phyloP scores from a whole-genome alignment of 1,140 invertebrate genomes.

The Ceratitis capitata region DNA sequence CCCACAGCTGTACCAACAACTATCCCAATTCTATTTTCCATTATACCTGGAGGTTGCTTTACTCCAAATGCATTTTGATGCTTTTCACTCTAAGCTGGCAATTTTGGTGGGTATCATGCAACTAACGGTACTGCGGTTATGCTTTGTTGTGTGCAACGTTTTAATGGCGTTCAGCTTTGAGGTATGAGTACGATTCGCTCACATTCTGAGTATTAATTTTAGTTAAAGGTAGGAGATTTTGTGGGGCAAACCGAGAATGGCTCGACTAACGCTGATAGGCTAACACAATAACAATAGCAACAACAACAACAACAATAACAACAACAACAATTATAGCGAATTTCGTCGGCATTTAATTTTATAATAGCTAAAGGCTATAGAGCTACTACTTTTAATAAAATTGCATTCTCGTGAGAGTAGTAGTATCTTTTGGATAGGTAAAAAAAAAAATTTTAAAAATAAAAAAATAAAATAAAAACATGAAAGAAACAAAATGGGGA shows the following conservation, averaged over 20 bases:
- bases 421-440: too few relatives aligned
- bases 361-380: too few relatives aligned
- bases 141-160: conserved; percentile 28
- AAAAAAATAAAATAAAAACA: too few relatives aligned
- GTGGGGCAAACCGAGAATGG: background rate
- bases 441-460: too few relatives aligned
- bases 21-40: background rate
- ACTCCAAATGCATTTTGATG: background rate
- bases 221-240: background rate
- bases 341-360: too few relatives aligned
- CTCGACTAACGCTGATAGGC: background rate
- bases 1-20: background rate
- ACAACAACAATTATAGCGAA: too few relatives aligned
- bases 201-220: background rate
- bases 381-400: too few relatives aligned
- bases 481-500: too few relatives aligned
- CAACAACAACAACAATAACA: too few relatives aligned
- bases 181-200: too few relatives aligned
- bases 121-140: background rate
- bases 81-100: background rate
- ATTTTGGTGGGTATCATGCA: background rate
- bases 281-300: background rate
- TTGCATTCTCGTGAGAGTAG: too few relatives aligned
- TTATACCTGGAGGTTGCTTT: background rate
- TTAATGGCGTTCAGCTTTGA: background rate